Conservation (phyloP, 2,797 vertebrate genomes). For the Eulemur mongoz region DNA sequence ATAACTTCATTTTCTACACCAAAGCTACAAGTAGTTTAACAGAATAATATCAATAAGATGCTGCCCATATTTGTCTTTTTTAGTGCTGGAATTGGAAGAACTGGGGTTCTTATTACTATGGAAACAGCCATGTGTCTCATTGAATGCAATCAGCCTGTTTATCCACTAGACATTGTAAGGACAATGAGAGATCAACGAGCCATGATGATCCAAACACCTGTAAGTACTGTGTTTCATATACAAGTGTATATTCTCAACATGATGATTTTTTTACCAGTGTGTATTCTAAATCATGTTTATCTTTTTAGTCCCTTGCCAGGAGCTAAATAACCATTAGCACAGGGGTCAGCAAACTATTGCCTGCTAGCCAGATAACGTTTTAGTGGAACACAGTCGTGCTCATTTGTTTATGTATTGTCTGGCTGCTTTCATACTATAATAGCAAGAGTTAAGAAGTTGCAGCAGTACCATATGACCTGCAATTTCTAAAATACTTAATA, state of each 20-base stretch:
- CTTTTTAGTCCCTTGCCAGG: neutral
- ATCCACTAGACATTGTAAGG: constrained; percentile 96
- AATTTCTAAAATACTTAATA: constrained; percentile 34
- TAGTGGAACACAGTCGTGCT: neutral
- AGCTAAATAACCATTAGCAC: neutral
- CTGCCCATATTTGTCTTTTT: constrained; percentile 52
- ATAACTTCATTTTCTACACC: constrained; percentile 5
- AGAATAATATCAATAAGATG: constrained; percentile 10
- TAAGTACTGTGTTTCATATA: constrained; percentile 84
- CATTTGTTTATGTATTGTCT: neutral
- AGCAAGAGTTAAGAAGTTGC: neutral
- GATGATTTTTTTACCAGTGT: neutral
- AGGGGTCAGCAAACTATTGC: neutral
- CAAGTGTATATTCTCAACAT: neutral
- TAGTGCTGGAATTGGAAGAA: constrained; percentile 97
- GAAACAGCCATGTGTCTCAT: constrained; percentile 99
- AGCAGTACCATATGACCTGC: neutral
- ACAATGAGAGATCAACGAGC: constrained; percentile 99
- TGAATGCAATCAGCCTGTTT: constrained; percentile 97
- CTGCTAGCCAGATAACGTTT: neutral
- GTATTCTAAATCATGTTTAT: neutral
- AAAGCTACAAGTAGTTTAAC: constrained; percentile 17
- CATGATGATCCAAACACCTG: constrained; percentile 99
- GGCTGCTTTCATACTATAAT: neutral
- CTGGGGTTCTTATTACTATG: constrained; percentile 99